Evolutionary conservation across 2,888 invertebrate species (phyloP), one percentile per base, ranked within the genome.

Genomic region (Folsomia manolachei): DNA sequence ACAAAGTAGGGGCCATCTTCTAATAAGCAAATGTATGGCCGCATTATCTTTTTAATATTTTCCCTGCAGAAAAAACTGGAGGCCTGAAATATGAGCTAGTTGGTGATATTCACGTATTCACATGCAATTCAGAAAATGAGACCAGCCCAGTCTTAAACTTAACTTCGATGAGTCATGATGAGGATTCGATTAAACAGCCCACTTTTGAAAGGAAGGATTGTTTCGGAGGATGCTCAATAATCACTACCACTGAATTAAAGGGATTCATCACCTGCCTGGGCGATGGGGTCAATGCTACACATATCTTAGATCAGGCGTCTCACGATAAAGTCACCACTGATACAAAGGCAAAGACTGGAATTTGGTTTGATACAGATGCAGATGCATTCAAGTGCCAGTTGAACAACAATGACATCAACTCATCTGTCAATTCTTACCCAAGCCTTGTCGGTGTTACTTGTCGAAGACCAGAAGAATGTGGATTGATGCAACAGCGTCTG

Each of bases 1-100:
- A 56, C 4, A 56, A 56, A 56, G 56, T 21, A 56, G 19, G 39
- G 4, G n/a, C n/a, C n/a, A n/a, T n/a, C n/a, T n/a, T n/a, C n/a
- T n/a, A n/a, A n/a, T 19, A 56, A 56, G 56, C 7, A 56, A 56
- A 4, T 56, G 19, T 39, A 14, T 39, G n/a, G n/a, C n/a, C n/a
- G n/a, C n/a, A n/a, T n/a, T n/a, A n/a, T n/a, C n/a, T n/a, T n/a
- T n/a, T n/a, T n/a, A n/a, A n/a, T n/a, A n/a, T n/a, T n/a, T n/a
- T n/a, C n/a, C n/a, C n/a, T n/a, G n/a, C n/a, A n/a, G n/a, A n/a
- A n/a, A n/a, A n/a, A n/a, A n/a, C n/a, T n/a, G n/a, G n/a, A n/a
- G 77, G 73, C n/a, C 24, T 77, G 25, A 75, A 77, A 26, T 71
- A 75, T 62, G 75, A 77, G 62, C 67, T 74, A 66, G 74, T 77